Conservation (phyloP, 2,113 vertebrate genomes). For the Picathartes gymnocephalus region DNA sequence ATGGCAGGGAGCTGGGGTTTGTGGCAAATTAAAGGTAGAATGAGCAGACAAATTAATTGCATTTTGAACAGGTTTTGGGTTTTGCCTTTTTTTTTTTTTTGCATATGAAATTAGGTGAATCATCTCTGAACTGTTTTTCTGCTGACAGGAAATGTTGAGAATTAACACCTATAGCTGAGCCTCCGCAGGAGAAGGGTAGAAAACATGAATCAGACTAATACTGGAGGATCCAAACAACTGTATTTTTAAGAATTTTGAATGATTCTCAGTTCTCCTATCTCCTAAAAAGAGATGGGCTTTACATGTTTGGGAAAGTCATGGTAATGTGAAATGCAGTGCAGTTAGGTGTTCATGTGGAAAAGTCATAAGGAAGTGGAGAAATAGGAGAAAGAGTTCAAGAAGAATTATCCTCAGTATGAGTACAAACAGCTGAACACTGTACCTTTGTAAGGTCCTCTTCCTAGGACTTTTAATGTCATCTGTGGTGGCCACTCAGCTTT, state of each 20-base stretch:
- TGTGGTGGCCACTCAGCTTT: accelerated
- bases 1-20: background rate
- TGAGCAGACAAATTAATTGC: background rate
- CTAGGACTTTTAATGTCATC: background rate
- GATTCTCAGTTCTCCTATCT: background rate
- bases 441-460: background rate
- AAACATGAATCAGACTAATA: background rate
- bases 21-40: background rate
- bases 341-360: background rate
- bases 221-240: background rate
- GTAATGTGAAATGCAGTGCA: background rate
- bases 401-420: background rate
- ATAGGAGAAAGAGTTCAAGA: background rate
- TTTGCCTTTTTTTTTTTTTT: background rate
- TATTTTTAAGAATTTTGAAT: background rate
- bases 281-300: background rate
- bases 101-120: background rate
- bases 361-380: background rate
- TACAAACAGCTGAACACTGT: background rate
- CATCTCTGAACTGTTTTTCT: background rate
- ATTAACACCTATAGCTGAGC: background rate
- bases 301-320: background rate
- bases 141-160: background rate
- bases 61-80: background rate
- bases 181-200: background rate